phyloP scores from a whole-genome alignment of 2,888 invertebrate genomes.

The Seira ritae region DNA sequence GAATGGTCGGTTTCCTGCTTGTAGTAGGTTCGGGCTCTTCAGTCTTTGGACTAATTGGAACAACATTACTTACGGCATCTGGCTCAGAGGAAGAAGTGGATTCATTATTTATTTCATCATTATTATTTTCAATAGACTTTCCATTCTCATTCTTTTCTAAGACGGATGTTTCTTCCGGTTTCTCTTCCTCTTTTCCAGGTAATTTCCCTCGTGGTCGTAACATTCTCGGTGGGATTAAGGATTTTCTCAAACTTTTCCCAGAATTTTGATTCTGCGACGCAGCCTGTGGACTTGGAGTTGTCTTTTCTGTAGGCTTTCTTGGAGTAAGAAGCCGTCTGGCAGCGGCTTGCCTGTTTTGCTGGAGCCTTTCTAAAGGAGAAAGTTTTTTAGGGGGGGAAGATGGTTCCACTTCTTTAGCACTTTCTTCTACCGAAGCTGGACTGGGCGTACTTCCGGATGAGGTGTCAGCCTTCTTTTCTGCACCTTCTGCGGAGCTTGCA shows the following conservation, averaged over 20 bases:
- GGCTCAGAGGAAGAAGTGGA: conserved; percentile 15
- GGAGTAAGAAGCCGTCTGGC: conserved; percentile 35
- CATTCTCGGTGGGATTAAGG: conserved; percentile 42
- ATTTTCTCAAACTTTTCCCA: conserved; percentile 27
- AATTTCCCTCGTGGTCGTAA: conserved; percentile 46
- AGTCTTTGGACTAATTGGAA: conserved; percentile 35
- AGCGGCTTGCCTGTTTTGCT: conserved; percentile 42
- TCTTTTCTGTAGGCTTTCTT: conserved; percentile 46
- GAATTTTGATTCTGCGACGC: not conserved
- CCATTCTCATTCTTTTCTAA: too few relatives aligned
- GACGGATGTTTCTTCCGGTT: too few relatives aligned
- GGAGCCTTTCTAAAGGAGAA: conserved; percentile 41
- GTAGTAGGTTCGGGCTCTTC: conserved; percentile 9
- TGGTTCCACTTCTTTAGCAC: not conserved
- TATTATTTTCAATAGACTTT: not conserved
- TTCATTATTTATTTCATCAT: conserved; percentile 24
- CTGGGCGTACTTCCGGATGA: not conserved
- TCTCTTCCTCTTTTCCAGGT: not conserved
- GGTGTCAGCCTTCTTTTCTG: conserved; percentile 34
- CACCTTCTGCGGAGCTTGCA: conserved; percentile 21
- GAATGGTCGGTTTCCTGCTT: conserved; percentile 36
- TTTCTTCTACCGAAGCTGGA: not conserved
- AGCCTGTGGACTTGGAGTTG: conserved; percentile 22
- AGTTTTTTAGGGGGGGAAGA: conserved; percentile 17
- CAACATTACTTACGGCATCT: conserved; percentile 27